Base-by-base conservation (phyloP, 2,888 invertebrate species). In the Mythimna pallens region DNA sequence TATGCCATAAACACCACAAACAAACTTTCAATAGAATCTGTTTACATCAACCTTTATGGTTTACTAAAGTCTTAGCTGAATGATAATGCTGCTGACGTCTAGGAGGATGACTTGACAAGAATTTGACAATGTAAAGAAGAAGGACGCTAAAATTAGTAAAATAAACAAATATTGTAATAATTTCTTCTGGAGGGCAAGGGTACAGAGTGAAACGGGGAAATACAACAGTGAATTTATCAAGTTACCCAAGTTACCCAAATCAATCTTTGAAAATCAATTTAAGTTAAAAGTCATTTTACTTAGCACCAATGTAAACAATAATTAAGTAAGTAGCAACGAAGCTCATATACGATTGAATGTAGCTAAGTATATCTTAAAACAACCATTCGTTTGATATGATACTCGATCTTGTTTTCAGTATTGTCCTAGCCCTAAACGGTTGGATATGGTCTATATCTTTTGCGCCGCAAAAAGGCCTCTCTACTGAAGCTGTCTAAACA, bases 261-360 rank as follows among this genome's bases (percentile, higher is more conserved):
- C 30, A 75, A 43, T 30, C n/a, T 36, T 52, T 12, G 17, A 57
- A 25, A 25, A 12, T 22, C 9, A 62, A 25, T 54, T 43, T 3
- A 25, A 40, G 30, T 30, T 40, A 36, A 25, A 40, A 68, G 36
- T 59, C 4, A 54, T 47, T 52, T 9, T 20, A 50, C 50, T 30
- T 52, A 43, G 22, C 62, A 55, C 9, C 30, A 62, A 59, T 34
- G 54, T 66, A 79, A 82, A 79, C 79, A 76, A 66, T 25, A 65
- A 40, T 20, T n/a, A 34, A 58, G 69, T 69, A 64, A 65, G 57
- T n/a, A 59, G n/a, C 8, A 8, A n/a, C n/a, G 30, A 64, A 82
- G 12, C 66, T 65, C 40, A 7, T 12, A 7, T 47, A 47, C 14
- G 17, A 47, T 57, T 57, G 8, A 50, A 40, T 30, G 63, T 69